Conservation (phyloP, 2,113 vertebrate species). For the Bothrops jararaca region DNA sequence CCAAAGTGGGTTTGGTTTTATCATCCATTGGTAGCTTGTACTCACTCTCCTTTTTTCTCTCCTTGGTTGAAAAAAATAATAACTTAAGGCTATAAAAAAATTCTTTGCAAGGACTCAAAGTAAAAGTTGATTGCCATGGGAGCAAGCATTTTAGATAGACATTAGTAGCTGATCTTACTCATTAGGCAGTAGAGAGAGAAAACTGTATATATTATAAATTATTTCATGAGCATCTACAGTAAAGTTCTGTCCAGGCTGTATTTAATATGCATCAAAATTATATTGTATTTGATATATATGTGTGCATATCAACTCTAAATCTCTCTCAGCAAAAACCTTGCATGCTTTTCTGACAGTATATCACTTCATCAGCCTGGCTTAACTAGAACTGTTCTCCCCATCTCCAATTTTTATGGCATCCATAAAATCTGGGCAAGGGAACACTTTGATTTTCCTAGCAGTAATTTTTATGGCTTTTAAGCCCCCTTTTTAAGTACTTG, state of each 20-base stretch:
- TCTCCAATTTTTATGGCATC: conserved; percentile 55
- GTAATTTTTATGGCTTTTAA: conserved; percentile 70
- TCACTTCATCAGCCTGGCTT: conserved; percentile 66
- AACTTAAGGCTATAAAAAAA: background rate
- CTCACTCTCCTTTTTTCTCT: background rate
- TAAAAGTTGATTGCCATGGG: background rate
- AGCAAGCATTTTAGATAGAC: background rate
- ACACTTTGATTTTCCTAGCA: conserved; percentile 69
- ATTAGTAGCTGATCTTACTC: background rate
- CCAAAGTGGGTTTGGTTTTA: background rate
- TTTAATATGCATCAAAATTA: conserved; percentile 62
- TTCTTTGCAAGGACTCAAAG: background rate
- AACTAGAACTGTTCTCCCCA: conserved; percentile 63
- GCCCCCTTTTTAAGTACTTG: conserved; percentile 62
- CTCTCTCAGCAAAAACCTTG: conserved; percentile 62
- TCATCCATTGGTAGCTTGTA: background rate
- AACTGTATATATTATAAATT: background rate
- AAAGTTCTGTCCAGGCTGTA: conserved; percentile 10
- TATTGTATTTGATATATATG: conserved; percentile 58
- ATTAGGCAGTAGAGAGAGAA: background rate
- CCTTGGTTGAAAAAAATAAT: background rate
- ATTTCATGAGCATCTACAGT: conserved; percentile 7
- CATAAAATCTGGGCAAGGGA: conserved; percentile 65
- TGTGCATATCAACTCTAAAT: conserved; percentile 62
- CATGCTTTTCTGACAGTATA: conserved; percentile 59